A percentile compares a stretch with the other conserved stretches of the same genome.
phyloP scores from a whole-genome alignment of 2,797 vertebrate species.

The Schizopygopsis malacanthus region DNA sequence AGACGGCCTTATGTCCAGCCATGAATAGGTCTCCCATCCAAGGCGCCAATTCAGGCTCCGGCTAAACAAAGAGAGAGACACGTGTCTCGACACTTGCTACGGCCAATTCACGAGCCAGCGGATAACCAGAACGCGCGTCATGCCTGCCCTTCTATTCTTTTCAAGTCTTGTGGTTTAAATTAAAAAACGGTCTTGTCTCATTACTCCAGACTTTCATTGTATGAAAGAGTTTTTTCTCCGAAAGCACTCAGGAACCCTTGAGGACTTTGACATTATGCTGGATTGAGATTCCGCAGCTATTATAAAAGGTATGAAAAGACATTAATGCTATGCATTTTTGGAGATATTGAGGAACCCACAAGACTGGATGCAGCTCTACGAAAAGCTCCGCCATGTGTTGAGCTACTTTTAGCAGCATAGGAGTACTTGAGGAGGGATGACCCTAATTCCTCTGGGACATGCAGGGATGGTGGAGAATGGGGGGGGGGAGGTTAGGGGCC shows the following conservation, averaged over 20 bases:
- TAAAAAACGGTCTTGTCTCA: slow-evolving; percentile 15
- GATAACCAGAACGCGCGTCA: slow-evolving; percentile 45
- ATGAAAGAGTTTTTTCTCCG: not conserved
- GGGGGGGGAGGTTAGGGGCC: not conserved
- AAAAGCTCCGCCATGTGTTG: slow-evolving; percentile 35
- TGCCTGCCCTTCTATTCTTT: slow-evolving; percentile 50
- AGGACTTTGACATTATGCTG: slow-evolving; percentile 5
- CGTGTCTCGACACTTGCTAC: slow-evolving; percentile 47
- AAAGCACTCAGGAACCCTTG: slow-evolving; percentile 24
- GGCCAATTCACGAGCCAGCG: slow-evolving; percentile 26
- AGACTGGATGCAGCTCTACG: not conserved
- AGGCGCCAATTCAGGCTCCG: slow-evolving; percentile 17
- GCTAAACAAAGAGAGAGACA: slow-evolving; percentile 53
- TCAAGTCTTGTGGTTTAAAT: slow-evolving; percentile 50
- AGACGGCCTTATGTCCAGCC: slow-evolving; percentile 53
- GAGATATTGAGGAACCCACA: not conserved
- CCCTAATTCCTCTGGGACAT: slow-evolving; percentile 55
- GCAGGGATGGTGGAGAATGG: slow-evolving; percentile 9
- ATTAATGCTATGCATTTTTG: not conserved
- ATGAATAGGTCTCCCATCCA: slow-evolving; percentile 54
- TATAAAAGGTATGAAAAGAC: not conserved
- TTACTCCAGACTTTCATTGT: slow-evolving; percentile 25
- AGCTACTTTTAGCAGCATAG: slow-evolving; percentile 46
- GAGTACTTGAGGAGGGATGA: slow-evolving; percentile 55
- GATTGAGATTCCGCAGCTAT: not conserved